Evolutionary conservation across 2,113 vertebrate species (phyloP), one percentile per base, ranked within the genome.

Genomic region (Madoqua kirkii): DNA sequence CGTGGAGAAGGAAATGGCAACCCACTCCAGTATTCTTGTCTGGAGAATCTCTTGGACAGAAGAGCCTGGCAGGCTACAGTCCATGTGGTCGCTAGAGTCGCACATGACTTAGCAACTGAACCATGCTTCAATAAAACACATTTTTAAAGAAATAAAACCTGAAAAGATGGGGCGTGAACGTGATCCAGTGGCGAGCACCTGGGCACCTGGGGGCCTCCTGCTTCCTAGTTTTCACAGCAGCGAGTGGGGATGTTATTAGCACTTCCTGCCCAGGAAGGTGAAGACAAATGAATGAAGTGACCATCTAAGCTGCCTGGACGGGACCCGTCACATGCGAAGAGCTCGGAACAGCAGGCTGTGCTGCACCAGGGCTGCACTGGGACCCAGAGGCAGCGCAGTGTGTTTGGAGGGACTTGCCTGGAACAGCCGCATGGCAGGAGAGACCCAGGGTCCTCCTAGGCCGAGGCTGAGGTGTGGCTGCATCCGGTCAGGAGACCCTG

Each of bases 301-400:
- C 33, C 31, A 29, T 7, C 36, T 8, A 12, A 48, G 8, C 33
- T 16, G 43, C 64, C 15, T 23, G 25, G 54, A 60, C 0, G 0
- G 25, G 29, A 5, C 25, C 43, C 0, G 5, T 23, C 13, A 4
- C 43, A 0, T 7, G 33, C 6, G 2, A 17, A 29, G 25, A 7
- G 40, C 0, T 31, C 11, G 3, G 2, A 19, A 12, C 16, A 4
- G 0, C 3, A 3, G 13, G 7, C 7, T 57, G 1, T 12, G 23
- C 16, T 45, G 1, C 0, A 2, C 16, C 21, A 6, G 7, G 27
- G 31, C 43, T 12, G 12, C 16, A 1, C 45, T 14, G 23, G 79
- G 55, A 12, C 14, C 3, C 27, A 14, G 15, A 3, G 9, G 16
- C 4, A 15, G 40, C 31, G 15, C 40, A 15, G 40, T 11, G 17